These are phyloP conservation scores for Asteroscopus sphinx DNA, from an alignment of 2,888 invertebrate species.

Conservation along the genomic window DNA sequence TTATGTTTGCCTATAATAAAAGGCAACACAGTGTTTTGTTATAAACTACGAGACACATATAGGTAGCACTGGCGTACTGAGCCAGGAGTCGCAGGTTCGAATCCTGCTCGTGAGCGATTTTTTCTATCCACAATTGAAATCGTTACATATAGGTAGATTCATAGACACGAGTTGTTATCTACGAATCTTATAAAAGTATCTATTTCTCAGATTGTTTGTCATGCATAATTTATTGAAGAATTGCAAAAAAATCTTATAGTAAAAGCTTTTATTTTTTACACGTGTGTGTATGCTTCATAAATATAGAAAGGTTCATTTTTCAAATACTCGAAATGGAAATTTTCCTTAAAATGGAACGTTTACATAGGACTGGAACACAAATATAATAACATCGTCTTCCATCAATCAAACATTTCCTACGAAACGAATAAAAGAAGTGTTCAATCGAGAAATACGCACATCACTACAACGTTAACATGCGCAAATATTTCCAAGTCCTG, in stretches of 20 bases:
- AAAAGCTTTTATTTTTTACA: constrained; percentile 3
- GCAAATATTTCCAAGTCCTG: constrained; percentile 80
- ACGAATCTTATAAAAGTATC: too few species aligned
- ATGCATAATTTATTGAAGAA: neutral
- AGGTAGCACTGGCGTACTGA: too few species aligned
- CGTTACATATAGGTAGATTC: too few species aligned
- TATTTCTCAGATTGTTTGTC: too few species aligned
- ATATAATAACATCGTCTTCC: constrained; percentile 50
- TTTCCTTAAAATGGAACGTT: constrained; percentile 13
- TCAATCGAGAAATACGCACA: constrained; percentile 73
- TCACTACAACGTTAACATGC: constrained; percentile 75
- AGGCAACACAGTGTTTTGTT: too few species aligned
- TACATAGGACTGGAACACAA: constrained; percentile 31
- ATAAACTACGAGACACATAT: too few species aligned
- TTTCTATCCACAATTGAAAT: too few species aligned
- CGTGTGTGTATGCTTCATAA: neutral
- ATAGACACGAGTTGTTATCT: too few species aligned
- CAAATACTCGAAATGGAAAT: constrained; percentile 2
- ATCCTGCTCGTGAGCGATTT: too few species aligned
- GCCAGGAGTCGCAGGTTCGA: too few species aligned
- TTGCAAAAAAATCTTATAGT: neutral
- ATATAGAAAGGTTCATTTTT: constrained; percentile 5
- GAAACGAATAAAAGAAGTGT: constrained; percentile 68
- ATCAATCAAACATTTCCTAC: constrained; percentile 66
- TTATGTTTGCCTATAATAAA: too few species aligned